Percentiles rank a stretch among this genome's conserved stretches.
Evolutionary conservation across 2,113 vertebrate genomes (phyloP).

Genomic region (Patagioenas fasciata): DNA sequence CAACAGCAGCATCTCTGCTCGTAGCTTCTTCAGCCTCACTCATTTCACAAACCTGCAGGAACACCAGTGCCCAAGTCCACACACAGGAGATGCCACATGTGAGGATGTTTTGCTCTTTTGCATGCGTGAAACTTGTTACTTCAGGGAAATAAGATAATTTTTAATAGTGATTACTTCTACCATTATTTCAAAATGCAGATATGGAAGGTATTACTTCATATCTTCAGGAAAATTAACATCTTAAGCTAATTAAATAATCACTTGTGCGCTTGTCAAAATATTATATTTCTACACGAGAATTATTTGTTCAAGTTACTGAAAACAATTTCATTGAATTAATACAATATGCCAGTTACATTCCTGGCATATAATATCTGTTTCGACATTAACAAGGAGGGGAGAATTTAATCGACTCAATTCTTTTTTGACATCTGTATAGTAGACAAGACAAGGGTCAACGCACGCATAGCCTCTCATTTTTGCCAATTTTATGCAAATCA

Average conservation of each 20-base stretch:
- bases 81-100: neutral
- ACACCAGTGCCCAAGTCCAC: neutral
- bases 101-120: neutral
- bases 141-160: neutral
- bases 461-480: neutral
- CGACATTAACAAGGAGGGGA: neutral
- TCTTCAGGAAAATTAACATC: neutral
- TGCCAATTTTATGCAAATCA: slow-evolving; percentile 39
- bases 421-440: neutral
- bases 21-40: neutral
- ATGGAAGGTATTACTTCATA: neutral
- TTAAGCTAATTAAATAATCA: slow-evolving; percentile 33
- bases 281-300: slow-evolving; percentile 6
- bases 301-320: slow-evolving; percentile 28
- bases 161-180: neutral
- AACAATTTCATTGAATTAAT: slow-evolving; percentile 24
- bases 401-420: slow-evolving; percentile 4
- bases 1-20: neutral
- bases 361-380: neutral
- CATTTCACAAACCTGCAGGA: neutral
- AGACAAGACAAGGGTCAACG: slow-evolving; percentile 29
- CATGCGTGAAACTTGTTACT: neutral
- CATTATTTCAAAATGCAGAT: neutral
- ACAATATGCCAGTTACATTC: slow-evolving; percentile 17
- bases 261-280: slow-evolving; percentile 31